Conservation (phyloP, 2,888 invertebrate genomes). For the Phrixothrix hirtus region DNA sequence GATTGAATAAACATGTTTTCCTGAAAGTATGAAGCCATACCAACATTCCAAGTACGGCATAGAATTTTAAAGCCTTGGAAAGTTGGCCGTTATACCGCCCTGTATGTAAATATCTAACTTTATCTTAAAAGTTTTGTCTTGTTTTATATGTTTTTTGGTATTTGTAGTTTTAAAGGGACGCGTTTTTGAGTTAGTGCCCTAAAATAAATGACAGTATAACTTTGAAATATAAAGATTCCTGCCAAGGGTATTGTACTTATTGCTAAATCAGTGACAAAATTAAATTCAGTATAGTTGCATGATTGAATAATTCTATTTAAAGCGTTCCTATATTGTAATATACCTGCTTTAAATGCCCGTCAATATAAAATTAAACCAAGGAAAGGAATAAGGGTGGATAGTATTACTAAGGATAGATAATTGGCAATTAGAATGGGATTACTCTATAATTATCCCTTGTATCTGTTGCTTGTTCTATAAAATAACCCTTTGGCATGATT, state of each 20-base stretch:
- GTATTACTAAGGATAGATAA: constrained; percentile 15
- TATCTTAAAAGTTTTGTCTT: constrained; percentile 13
- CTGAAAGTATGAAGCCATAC: constrained; percentile 21
- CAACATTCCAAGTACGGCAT: constrained; percentile 13
- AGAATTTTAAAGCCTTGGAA: constrained; percentile 17
- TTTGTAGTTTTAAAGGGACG: constrained; percentile 15
- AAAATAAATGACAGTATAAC: constrained; percentile 24
- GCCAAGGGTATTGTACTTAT: too few relatives aligned
- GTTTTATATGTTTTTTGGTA: constrained; percentile 15
- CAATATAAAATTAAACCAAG: not conserved
- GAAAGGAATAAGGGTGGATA: constrained; percentile 1
- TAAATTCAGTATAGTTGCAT: too few relatives aligned
- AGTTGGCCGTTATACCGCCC: constrained; percentile 12
- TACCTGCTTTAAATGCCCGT: not conserved
- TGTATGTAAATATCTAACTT: constrained; percentile 21
- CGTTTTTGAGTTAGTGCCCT: constrained; percentile 5
- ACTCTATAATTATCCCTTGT: constrained; percentile 23
- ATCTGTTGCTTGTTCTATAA: constrained; percentile 22
- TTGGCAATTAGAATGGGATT: constrained; percentile 22
- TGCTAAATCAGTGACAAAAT: too few relatives aligned
- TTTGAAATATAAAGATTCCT: constrained; percentile 13
- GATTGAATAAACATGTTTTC: constrained; percentile 30
- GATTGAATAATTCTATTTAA: too few relatives aligned
- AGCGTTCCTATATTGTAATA: not conserved
- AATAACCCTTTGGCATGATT: constrained; percentile 18